These are phyloP conservation scores for Zaprionus africanus DNA, from an alignment of 1,140 invertebrate species.

Conservation along the genomic window DNA sequence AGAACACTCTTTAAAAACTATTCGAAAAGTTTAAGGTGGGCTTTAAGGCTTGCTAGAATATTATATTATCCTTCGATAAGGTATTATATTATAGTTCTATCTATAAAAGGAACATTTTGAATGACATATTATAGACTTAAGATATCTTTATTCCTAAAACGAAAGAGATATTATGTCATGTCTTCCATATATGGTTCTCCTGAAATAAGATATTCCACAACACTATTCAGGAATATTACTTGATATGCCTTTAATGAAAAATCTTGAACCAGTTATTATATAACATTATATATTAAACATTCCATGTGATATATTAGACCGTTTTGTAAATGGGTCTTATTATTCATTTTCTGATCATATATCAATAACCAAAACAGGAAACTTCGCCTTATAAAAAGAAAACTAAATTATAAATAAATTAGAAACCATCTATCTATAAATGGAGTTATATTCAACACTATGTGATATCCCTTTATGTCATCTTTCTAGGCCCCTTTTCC, in stretches of 20 bases:
- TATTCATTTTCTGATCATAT: no score
- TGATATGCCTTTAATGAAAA: not conserved
- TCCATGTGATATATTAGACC: not conserved
- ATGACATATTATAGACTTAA: no score
- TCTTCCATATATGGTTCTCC: not conserved
- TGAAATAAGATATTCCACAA: not conserved
- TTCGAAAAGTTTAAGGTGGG: not conserved
- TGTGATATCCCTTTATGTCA: no score
- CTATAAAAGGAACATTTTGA: no score
- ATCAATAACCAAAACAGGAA: no score
- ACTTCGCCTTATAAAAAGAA: no score
- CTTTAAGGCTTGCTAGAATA: not conserved
- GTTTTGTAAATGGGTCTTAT: no score
- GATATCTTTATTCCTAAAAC: not conserved
- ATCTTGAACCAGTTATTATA: not conserved
- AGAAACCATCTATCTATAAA: not conserved
- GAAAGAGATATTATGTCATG: not conserved
- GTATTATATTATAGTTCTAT: no score
- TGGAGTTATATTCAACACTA: no score
- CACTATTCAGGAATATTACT: not conserved
- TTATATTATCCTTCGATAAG: not conserved
- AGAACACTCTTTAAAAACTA: not conserved
- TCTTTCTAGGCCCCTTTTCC: no score
- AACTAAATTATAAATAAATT: no score
- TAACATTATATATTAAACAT: not conserved